These are phyloP conservation scores for Helostoma temminkii DNA, from an alignment of 2,797 vertebrate genomes.

Conservation along the genomic window DNA sequence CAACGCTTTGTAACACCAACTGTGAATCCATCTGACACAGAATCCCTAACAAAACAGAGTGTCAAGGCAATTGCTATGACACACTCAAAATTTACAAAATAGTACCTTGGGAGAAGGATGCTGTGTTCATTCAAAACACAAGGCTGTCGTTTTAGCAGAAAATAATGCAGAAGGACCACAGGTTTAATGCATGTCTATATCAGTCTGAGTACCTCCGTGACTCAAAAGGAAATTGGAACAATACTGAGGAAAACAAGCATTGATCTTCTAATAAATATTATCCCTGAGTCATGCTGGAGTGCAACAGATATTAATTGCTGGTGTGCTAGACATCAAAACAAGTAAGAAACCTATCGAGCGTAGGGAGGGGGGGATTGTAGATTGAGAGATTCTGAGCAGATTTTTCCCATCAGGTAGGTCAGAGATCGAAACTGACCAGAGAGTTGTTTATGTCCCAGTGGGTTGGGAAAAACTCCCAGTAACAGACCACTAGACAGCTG, in stretches of 20 bases:
- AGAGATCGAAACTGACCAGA: conserved; percentile 75
- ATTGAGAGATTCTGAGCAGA: conserved; percentile 45
- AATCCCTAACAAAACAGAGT: background rate
- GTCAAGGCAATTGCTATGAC: background rate
- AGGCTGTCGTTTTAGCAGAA: conserved; percentile 36
- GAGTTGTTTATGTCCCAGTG: conserved; percentile 71
- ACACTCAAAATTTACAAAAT: background rate
- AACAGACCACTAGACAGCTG: conserved; percentile 80
- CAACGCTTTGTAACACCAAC: background rate
- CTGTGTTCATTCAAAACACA: conserved; percentile 24
- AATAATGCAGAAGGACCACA: conserved; percentile 51
- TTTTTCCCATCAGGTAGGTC: conserved; percentile 63
- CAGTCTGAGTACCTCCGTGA: conserved; percentile 71
- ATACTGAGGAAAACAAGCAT: conserved; percentile 77
- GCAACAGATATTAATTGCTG: conserved; percentile 71
- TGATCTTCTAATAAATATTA: conserved; percentile 77
- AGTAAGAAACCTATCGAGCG: conserved; percentile 23
- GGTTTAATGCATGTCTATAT: conserved; percentile 52
- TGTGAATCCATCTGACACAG: conserved; percentile 10
- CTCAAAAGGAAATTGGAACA: conserved; percentile 80
- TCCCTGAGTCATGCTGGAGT: conserved; percentile 65
- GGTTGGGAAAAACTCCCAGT: conserved; percentile 65
- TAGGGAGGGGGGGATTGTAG: conserved; percentile 7
- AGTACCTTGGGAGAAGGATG: background rate
- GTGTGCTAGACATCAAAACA: conserved; percentile 53